phyloP scores from a whole-genome alignment of 2,888 invertebrate species.

The Lapara coniferarum region DNA sequence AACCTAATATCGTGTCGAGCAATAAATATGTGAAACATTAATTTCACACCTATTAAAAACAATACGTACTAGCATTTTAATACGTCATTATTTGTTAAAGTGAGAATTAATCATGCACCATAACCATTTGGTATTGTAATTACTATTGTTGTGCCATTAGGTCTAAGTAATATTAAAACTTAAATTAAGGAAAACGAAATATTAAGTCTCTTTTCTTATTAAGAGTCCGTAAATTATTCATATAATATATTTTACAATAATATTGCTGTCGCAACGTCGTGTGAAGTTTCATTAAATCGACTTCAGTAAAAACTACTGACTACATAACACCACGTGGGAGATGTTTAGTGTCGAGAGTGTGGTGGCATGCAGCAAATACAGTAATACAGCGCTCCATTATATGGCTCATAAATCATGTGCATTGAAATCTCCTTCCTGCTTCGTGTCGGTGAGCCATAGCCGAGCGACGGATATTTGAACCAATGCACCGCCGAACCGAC shows the following conservation, averaged over 20 bases:
- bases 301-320: constrained; percentile 41
- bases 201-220: neutral
- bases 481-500: constrained; percentile 36
- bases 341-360: constrained; percentile 53
- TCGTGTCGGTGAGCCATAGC: constrained; percentile 75
- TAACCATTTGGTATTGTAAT: too few relatives aligned
- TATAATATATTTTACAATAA: constrained; percentile 15
- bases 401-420: constrained; percentile 77
- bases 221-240: neutral
- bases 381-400: constrained; percentile 74
- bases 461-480: constrained; percentile 73
- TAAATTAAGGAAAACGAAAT: neutral
- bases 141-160: too few relatives aligned
- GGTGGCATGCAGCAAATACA: constrained; percentile 72
- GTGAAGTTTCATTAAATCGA: constrained; percentile 39
- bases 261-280: constrained; percentile 6
- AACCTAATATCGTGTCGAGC: neutral
- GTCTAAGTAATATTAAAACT: neutral
- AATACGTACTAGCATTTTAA: neutral
- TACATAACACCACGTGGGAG: constrained; percentile 49
- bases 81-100: neutral
- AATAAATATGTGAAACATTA: constrained; percentile 9
- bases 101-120: too few relatives aligned
- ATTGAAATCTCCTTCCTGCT: constrained; percentile 80
- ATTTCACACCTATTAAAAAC: neutral